phyloP scores from a whole-genome alignment of 2,888 invertebrate species.

The Myathropa florea region DNA sequence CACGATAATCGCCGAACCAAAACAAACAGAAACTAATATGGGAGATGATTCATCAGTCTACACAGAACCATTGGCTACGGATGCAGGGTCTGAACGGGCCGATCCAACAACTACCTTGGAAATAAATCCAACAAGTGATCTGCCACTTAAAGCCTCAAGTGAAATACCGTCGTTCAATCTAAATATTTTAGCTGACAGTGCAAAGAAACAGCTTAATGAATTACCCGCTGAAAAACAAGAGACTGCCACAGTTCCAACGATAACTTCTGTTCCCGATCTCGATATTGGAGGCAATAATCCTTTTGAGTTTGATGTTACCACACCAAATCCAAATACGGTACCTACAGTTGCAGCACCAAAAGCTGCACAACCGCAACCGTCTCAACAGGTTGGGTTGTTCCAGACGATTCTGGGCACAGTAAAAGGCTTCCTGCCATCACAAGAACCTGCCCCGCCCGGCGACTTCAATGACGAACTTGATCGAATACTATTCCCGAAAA shows the following conservation, averaged over 20 bases:
- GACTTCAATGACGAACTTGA: conserved; percentile 73
- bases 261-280: conserved; percentile 17
- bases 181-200: not conserved
- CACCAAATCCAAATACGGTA: conserved; percentile 41
- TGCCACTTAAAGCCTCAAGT: not conserved
- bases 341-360: conserved; percentile 7
- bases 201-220: not conserved
- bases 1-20: not conserved
- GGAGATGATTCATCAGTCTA: not conserved
- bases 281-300: conserved; percentile 1
- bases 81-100: not conserved
- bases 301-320: conserved; percentile 38
- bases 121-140: not conserved
- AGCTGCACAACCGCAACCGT: conserved; percentile 30
- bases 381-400: conserved; percentile 74
- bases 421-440: conserved; percentile 75
- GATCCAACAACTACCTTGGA: not conserved
- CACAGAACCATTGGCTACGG: not conserved
- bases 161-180: conserved; percentile 11
- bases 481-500: conserved; percentile 74
- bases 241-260: not conserved
- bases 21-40: not conserved
- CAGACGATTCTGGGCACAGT: conserved; percentile 78
- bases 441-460: conserved; percentile 24
- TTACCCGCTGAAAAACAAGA: not conserved